Evolutionary conservation across 2,797 vertebrate species (phyloP).

Genomic region (Coreius guichenoti): DNA sequence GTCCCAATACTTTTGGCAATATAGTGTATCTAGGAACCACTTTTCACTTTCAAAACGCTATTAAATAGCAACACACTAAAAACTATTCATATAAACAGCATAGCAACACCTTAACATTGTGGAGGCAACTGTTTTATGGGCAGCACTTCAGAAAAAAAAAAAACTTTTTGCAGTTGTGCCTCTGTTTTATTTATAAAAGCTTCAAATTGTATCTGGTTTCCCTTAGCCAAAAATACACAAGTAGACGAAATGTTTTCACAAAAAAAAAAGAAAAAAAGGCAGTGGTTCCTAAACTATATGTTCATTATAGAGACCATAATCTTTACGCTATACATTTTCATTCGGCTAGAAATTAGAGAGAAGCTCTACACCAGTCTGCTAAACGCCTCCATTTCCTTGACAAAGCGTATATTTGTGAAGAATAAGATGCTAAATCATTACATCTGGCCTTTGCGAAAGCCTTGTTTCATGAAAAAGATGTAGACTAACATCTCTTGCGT

Average conservation of each 20-base stretch:
- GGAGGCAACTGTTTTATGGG: background rate
- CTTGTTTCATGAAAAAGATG: background rate
- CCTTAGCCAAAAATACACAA: slow-evolving; percentile 7
- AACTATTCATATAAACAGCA: background rate
- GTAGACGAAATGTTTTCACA: background rate
- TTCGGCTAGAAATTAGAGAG: slow-evolving; percentile 41
- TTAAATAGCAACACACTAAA: background rate
- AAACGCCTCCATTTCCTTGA: slow-evolving; percentile 34
- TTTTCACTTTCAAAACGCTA: background rate
- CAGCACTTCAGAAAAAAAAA: background rate
- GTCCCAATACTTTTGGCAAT: too few species aligned
- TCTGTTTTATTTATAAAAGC: slow-evolving; percentile 8
- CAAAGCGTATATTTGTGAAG: background rate
- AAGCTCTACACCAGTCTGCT: slow-evolving; percentile 7
- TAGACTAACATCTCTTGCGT: background rate
- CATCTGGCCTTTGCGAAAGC: slow-evolving; percentile 1
- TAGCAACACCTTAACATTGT: background rate
- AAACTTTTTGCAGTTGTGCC: background rate
- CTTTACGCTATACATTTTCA: slow-evolving; percentile 36
- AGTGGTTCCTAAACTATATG: background rate
- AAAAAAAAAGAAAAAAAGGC: background rate
- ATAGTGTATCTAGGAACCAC: too few species aligned
- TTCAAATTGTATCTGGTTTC: slow-evolving; percentile 21
- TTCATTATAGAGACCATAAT: slow-evolving; percentile 17
- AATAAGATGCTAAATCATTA: slow-evolving; percentile 22